Conservation (phyloP, 37 sponge, comb jelly and placozoan species). For the Theonella swinhoei region DNA sequence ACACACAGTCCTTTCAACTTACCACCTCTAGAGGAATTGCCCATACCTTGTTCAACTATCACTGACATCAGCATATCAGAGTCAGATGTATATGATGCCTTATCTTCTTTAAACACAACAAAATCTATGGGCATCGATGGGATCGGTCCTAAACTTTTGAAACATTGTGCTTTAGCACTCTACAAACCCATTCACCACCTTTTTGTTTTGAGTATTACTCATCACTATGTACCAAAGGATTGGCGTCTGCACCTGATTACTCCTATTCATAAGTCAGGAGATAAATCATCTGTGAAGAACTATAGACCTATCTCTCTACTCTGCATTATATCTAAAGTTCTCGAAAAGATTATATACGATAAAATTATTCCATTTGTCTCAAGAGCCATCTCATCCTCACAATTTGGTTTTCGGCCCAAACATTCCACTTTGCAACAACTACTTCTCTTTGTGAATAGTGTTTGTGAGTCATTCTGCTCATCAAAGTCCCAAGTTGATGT, state of each 20-base stretch:
- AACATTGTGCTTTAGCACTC: neutral
- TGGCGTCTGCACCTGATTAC: neutral
- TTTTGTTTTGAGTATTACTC: neutral
- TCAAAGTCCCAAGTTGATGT: no score
- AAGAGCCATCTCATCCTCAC: no score
- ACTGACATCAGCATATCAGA: no score
- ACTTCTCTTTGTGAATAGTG: neutral
- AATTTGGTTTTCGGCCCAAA: neutral
- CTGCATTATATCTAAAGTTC: neutral
- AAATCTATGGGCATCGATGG: neutral
- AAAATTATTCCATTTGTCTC: neutral
- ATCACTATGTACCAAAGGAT: neutral
- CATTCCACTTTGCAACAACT: neutral
- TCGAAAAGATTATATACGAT: neutral
- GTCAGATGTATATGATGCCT: no score
- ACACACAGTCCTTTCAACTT: no score
- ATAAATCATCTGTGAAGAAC: neutral
- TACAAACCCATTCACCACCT: neutral
- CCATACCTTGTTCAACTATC: no score
- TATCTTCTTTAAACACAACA: neutral
- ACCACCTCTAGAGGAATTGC: no score
- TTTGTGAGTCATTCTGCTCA: neutral
- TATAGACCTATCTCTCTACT: neutral
- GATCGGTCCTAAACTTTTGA: neutral
- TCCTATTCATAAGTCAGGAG: neutral